phyloP scores from a whole-genome alignment of 2,113 vertebrate genomes.

The Suricata suricatta region DNA sequence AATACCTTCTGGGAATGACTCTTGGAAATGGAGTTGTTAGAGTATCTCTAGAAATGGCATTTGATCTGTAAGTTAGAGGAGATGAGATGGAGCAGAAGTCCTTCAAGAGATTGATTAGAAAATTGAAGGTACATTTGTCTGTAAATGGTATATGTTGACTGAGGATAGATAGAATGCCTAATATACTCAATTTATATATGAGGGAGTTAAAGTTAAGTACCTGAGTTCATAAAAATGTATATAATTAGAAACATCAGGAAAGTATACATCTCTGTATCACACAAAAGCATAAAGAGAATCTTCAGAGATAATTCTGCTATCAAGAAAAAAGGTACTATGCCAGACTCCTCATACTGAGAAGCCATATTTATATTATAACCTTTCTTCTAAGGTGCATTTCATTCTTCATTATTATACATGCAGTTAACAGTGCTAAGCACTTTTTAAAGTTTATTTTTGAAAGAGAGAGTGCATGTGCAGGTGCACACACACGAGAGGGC shows the following conservation, averaged over 20 bases:
- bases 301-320: slow-evolving; percentile 48
- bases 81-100: not conserved
- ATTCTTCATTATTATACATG: not conserved
- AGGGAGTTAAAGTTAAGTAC: slow-evolving; percentile 61
- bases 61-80: slow-evolving; percentile 5
- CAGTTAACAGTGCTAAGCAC: not conserved
- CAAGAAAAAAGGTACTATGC: not conserved
- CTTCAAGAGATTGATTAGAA: slow-evolving; percentile 46
- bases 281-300: slow-evolving; percentile 42
- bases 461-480: no score
- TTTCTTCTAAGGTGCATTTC: not conserved
- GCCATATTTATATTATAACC: not conserved
- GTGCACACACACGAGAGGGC: no score
- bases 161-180: slow-evolving; percentile 51
- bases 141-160: slow-evolving; percentile 45
- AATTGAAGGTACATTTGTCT: slow-evolving; percentile 59
- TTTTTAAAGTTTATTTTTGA: not conserved
- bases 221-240: slow-evolving; percentile 62
- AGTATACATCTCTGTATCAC: not conserved
- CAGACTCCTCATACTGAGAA: not conserved
- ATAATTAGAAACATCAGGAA: slow-evolving; percentile 64
- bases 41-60: slow-evolving; percentile 26
- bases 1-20: slow-evolving; percentile 42
- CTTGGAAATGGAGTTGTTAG: slow-evolving; percentile 49
- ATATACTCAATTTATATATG: slow-evolving; percentile 45